phyloP scores from a whole-genome alignment of 2,888 invertebrate species.

The Chloroclysta siterata region DNA sequence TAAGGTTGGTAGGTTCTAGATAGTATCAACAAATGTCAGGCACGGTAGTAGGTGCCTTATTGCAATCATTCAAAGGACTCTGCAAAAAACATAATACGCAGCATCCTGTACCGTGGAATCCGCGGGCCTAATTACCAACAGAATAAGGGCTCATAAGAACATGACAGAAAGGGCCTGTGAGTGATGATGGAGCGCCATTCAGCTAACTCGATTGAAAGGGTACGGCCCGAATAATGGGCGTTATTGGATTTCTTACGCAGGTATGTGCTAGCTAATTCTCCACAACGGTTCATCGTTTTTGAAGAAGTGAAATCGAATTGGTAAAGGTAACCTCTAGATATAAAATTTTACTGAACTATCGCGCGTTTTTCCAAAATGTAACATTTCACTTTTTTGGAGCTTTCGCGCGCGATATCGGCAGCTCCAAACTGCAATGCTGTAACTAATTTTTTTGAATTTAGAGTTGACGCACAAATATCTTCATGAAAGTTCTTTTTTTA shows the following conservation, averaged over 20 bases:
- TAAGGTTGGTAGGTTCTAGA: neutral
- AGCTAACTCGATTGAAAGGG: slow-evolving; percentile 74
- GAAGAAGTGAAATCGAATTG: neutral
- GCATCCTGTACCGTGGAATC: slow-evolving; percentile 70
- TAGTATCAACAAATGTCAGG: no score
- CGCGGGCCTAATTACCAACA: slow-evolving; percentile 70
- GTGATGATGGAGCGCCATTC: slow-evolving; percentile 77
- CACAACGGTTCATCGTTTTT: slow-evolving; percentile 9
- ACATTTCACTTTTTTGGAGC: neutral
- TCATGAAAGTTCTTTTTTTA: neutral
- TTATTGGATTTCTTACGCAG: slow-evolving; percentile 66
- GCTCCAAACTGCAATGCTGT: neutral
- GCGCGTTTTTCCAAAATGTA: no score
- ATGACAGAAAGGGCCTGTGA: slow-evolving; percentile 67
- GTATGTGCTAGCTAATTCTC: slow-evolving; percentile 56
- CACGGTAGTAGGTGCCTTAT: slow-evolving; percentile 8
- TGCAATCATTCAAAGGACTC: slow-evolving; percentile 47
- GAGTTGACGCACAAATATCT: neutral
- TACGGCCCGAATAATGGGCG: slow-evolving; percentile 57
- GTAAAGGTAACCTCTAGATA: no score
- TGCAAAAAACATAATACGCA: slow-evolving; percentile 57
- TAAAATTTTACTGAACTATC: no score
- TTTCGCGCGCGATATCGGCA: neutral
- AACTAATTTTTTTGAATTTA: neutral
- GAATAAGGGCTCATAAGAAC: slow-evolving; percentile 59